Percentiles rank a stretch among this genome's conserved stretches.
Evolutionary conservation across 2,113 vertebrate species (phyloP).

Genomic region (Ranitomeya variabilis): DNA sequence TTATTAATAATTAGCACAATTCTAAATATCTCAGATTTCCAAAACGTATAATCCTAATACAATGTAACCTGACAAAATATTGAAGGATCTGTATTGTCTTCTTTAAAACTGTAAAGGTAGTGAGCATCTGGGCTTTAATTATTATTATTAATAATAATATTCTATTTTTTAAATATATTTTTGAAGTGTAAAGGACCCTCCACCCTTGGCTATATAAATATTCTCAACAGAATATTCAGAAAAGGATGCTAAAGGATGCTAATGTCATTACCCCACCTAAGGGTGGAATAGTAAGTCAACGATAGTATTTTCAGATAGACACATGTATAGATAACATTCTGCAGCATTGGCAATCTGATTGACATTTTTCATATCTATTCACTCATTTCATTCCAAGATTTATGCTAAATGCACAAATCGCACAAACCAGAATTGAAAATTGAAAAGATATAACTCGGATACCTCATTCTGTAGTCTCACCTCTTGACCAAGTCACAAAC

Average conservation of each 20-base stretch:
- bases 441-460: neutral
- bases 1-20: no score
- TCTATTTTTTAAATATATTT: neutral
- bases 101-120: neutral
- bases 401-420: slow-evolving; percentile 13
- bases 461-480: slow-evolving; percentile 3
- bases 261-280: neutral
- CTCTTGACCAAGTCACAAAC: slow-evolving; percentile 18
- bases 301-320: neutral
- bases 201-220: neutral
- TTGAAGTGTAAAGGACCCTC: neutral
- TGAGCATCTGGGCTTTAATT: neutral
- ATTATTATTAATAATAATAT: neutral
- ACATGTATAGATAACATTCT: slow-evolving; percentile 1
- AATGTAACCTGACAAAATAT: no score
- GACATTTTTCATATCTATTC: neutral
- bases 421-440: slow-evolving; percentile 13
- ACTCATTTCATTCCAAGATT: neutral
- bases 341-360: neutral
- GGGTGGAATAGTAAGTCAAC: neutral
- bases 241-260: neutral
- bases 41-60: no score
- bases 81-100: no score
- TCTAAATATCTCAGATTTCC: no score
- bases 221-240: neutral